Evolutionary conservation across 2,113 vertebrate species (phyloP), one percentile per base, ranked within the genome.

Genomic region (Neogobius melanostomus): DNA sequence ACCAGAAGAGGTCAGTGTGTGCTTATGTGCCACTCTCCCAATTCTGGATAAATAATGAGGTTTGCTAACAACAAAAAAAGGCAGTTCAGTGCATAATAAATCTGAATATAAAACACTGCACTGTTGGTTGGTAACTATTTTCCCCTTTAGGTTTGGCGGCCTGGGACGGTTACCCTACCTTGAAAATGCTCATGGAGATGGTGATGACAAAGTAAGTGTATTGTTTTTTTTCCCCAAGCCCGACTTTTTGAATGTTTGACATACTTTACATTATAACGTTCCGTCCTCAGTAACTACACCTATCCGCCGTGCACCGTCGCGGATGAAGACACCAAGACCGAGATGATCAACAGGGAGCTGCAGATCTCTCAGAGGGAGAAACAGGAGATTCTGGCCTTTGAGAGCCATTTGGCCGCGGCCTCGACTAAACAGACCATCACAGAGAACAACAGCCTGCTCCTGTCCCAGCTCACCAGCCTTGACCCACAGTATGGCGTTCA

Each of bases 171-270:
- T 98, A 99, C 76, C 97, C 97, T 1, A 97, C 96, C 0, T 87
- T 99, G 9, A 99, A 98, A 91, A 99, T 99, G 98, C 96, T 99
- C 42, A 99, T 99, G 98, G 98, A 99, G 84, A 99, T 99, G 97
- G 98, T 96, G 69, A 99, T 99, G 97, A 99, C 98, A 57, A 99
- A 99, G 98, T 99, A 80, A 90, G 91, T 64, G 10, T 46, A 44
- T 1, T 6, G 28, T 45, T 3, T 2, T 12, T 15, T 5, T 1
- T 11, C 49, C 53, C 60, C 36, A 28, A 42, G 42, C 49, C 56
- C 21, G 11, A 21, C 21, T 43, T 7, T 21, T 59, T 57, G 17
- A 48, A 11, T 3, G 8, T 11, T 36, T 44, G 63, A 83, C 16
- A 36, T 4, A 36, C 8, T 44, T 0, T 64, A 42, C 59, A 21